Evolutionary conservation across 1,140 invertebrate genomes (phyloP), one percentile per base, ranked within the genome.

Genomic region (Diprion similis): DNA sequence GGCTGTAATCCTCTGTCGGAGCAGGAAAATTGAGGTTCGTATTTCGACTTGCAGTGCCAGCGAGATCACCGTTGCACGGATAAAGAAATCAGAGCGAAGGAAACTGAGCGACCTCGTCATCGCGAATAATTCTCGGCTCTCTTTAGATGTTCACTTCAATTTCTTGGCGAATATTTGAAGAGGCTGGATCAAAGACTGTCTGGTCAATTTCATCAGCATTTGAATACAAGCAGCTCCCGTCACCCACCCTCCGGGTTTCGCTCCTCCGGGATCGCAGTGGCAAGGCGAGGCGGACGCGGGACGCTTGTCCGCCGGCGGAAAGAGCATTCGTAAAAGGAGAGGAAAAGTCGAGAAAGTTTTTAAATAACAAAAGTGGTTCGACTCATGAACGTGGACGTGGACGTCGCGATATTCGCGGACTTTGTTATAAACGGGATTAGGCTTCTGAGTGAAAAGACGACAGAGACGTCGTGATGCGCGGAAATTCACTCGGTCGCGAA

Each of bases 141-240:
- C 76, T 83, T 86, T 85, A 85, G 86, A 88, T 87, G 86, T 86
- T 88, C 85, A 87, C 84, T 87, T 87, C 85, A 87, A 87, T 87
- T 84, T 86, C 80, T 84, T 82, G 80, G 81, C 78, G 85, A 87
- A 88, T 87, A 87, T 87, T 88, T 87, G 82, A 87, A 86, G 81
- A 87, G 82, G 84, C 82, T 81, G 81, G 86, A 88, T 87, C 87
- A 88, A 88, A 88, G 87, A 81, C 74, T 79, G 85, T 87, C 87
- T 88, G 86, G 86, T 88, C 87, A 88, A 88, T 88, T 88, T 88
- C 86, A 88, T 88, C 87, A 88, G 85, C 86, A 87, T 88, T 87
- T 88, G 85, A 87, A 87, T 87, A 85, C 83, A 82, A 81, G 74
- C 76, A 74, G 74, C 72, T 71, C 71, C 66, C 73, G 71, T 73